phyloP scores from a whole-genome alignment of 2,888 invertebrate species.

The Tiliacea aurago region DNA sequence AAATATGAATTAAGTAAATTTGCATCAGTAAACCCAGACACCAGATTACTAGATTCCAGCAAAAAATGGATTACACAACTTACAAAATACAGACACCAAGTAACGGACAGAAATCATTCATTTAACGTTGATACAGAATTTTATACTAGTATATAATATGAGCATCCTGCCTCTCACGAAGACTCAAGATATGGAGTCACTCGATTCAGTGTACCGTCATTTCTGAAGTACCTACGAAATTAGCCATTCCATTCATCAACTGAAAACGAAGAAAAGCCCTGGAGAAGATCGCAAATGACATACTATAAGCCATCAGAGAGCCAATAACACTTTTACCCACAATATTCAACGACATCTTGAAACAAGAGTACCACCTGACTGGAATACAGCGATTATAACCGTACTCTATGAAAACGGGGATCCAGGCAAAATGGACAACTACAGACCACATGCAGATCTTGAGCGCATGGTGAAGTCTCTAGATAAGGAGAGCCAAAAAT shows the following conservation, averaged over 20 bases:
- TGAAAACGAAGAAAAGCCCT: not conserved
- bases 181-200: not conserved
- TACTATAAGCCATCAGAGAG: not conserved
- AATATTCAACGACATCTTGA: constrained; percentile 10
- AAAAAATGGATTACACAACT: not conserved
- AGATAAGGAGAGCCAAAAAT: constrained; percentile 4
- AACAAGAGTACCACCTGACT: constrained; percentile 7
- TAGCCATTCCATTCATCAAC: not conserved
- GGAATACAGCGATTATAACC: not conserved
- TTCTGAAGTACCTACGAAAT: constrained; percentile 5
- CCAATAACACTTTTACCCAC: not conserved
- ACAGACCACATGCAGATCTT: not conserved
- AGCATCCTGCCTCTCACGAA: not conserved
- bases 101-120: not conserved
- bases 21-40: not conserved
- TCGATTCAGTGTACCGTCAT: not conserved
- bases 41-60: not conserved
- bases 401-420: constrained; percentile 6
- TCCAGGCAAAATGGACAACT: constrained; percentile 3
- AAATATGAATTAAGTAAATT: not conserved
- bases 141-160: not conserved
- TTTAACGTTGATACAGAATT: not conserved
- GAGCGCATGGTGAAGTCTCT: not conserved
- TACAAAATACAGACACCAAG: not conserved
- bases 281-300: constrained; percentile 10